phyloP scores from a whole-genome alignment of 2,797 vertebrate species.

The Girardinus metallicus region DNA sequence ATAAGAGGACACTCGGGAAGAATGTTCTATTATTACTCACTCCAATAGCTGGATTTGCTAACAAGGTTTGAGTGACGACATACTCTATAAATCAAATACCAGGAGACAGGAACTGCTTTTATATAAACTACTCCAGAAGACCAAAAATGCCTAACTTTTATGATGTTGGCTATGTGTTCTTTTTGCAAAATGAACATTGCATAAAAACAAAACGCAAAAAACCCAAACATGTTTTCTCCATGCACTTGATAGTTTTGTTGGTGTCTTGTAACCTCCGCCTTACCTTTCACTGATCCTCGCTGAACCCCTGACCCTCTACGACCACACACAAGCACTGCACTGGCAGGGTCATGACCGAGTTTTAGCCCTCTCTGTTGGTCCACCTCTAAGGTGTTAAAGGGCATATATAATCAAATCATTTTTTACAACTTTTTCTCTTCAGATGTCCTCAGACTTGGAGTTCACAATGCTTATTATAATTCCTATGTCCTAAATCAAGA shows the following conservation, averaged over 20 bases:
- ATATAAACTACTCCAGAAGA: neutral
- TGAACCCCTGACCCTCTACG: constrained; percentile 61
- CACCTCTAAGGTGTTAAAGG: constrained; percentile 7
- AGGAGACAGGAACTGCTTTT: constrained; percentile 6
- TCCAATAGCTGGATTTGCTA: constrained; percentile 36
- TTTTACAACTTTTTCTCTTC: neutral
- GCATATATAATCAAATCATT: constrained; percentile 14
- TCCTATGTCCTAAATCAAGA: neutral
- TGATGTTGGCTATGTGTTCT: neutral
- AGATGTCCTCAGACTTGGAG: neutral
- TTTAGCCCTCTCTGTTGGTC: constrained; percentile 42
- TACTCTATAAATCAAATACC: constrained; percentile 16
- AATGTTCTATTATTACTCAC: constrained; percentile 23
- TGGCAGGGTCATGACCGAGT: constrained; percentile 62
- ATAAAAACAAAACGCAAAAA: neutral
- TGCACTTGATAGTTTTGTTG: constrained; percentile 29
- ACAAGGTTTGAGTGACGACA: constrained; percentile 46
- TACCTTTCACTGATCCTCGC: constrained; percentile 43
- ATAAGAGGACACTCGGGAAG: constrained; percentile 42
- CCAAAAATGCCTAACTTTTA: neutral
- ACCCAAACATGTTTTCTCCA: neutral
- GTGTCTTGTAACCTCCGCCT: constrained; percentile 36
- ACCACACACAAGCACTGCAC: constrained; percentile 72
- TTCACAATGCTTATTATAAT: neutral
- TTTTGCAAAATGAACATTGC: neutral